Evolutionary conservation across 2,888 invertebrate genomes (phyloP), one percentile per base, ranked within the genome.

Genomic region (Oligia strigilis): DNA sequence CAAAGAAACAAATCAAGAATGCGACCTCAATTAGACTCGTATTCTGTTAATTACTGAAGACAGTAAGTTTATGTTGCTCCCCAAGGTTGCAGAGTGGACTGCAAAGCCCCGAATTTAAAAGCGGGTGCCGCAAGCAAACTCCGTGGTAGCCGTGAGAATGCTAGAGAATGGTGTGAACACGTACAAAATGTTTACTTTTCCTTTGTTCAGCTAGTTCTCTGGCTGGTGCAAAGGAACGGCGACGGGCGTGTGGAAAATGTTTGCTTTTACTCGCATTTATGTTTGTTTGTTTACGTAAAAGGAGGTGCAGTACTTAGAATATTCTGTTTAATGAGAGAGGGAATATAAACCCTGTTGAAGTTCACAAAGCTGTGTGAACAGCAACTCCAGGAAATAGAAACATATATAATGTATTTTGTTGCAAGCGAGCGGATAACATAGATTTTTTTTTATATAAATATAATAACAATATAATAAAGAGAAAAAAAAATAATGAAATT

Each of bases 171-270:
- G 92, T 90, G 93, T 89, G 92, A 92, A 93, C 93, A 92, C 92
- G 92, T 87, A 88, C 90, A 87, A 84, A 89, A 91, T 93, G 92
- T 93, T 93, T 93, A 90, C 91, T 87, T 90, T 90, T 88, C 88
- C 87, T 89, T 90, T 89, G 89, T 89, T 85, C 84, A 87, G 88
- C 89, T 88, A 90, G 89, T 90, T 89, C 81, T 62, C 73, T 75
- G 60, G 80, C 71, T 77, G 88, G 90, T 72, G 67, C 82, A 86
- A 87, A 77, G 77, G 70, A 80, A 40, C 75, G 77, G 78, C 83
- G 81, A 72, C 52, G 64, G 84, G 88, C 90, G 90, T 77, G 52
- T 66, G 36, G 72, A 64, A 64, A 77, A 77, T 81, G 19, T 86
- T 86, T 88, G 49, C 72, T 64, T 79, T 88, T 67, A 82, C 88